phyloP scores from a whole-genome alignment of 2,888 invertebrate species.

The Mystacides longicornis region DNA sequence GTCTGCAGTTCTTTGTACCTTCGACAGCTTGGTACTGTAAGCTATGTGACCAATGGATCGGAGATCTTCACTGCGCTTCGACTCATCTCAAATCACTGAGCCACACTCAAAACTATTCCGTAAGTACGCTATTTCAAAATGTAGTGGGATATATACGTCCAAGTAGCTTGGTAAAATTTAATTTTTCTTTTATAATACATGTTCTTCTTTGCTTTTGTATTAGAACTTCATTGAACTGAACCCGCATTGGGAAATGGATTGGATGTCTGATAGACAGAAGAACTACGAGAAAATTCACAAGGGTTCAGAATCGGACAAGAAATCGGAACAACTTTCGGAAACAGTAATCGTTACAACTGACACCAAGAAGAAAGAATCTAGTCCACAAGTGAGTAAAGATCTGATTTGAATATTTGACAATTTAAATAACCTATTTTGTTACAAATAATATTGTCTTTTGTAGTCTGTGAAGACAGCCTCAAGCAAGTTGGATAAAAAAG shows the following conservation, averaged over 20 bases:
- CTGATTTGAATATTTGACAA: neutral
- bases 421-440: neutral
- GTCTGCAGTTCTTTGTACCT: constrained; percentile 80
- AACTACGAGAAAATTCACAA: constrained; percentile 50
- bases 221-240: constrained; percentile 77
- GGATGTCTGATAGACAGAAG: constrained; percentile 74
- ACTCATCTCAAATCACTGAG: constrained; percentile 73
- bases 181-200: neutral
- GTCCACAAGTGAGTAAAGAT: constrained; percentile 12
- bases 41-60: constrained; percentile 80
- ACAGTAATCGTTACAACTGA: constrained; percentile 47
- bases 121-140: constrained; percentile 48
- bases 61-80: constrained; percentile 81
- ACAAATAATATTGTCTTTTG: neutral
- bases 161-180: neutral
- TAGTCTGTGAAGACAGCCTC: neutral
- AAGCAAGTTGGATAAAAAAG: constrained; percentile 9
- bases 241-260: constrained; percentile 82
- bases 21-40: constrained; percentile 87
- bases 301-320: constrained; percentile 33
- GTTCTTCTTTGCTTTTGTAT: constrained; percentile 5
- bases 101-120: constrained; percentile 75
- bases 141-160: neutral
- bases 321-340: constrained; percentile 39
- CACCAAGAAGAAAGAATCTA: constrained; percentile 31